Conservation (phyloP, 2,888 invertebrate species). For the Polymixis lichenea region DNA sequence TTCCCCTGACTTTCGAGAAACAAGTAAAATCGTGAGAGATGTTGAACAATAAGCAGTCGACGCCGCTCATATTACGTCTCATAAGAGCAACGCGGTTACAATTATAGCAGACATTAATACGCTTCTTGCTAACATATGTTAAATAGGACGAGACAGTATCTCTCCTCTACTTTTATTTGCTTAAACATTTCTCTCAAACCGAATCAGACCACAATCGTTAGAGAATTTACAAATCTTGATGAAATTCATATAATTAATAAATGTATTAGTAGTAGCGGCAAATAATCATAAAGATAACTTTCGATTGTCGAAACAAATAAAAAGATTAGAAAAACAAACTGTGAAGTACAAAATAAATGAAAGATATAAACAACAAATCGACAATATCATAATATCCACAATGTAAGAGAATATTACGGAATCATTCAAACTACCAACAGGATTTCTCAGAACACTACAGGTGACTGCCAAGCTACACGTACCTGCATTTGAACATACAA, state of each 20-base stretch:
- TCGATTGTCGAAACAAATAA: conserved; percentile 16
- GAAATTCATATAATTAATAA: background rate
- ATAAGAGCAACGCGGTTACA: conserved; percentile 59
- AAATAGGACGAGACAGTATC: conserved; percentile 58
- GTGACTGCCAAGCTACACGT: conserved; percentile 15
- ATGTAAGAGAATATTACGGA: conserved; percentile 29
- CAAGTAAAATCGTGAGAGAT: conserved; percentile 87
- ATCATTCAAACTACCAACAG: conserved; percentile 39
- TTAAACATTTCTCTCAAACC: conserved; percentile 20
- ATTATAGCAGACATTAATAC: conserved; percentile 61
- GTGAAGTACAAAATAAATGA: background rate
- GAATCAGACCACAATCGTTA: conserved; percentile 20
- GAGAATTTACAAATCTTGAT: background rate
- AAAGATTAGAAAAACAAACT: conserved; percentile 28
- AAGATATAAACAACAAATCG: conserved; percentile 13
- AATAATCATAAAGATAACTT: conserved; percentile 18
- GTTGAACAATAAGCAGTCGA: conserved; percentile 78
- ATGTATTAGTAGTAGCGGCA: background rate
- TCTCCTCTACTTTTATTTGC: conserved; percentile 37
- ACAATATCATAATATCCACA: conserved; percentile 23
- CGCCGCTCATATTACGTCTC: conserved; percentile 65
- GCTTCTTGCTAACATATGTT: conserved; percentile 60
- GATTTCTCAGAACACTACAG: conserved; percentile 45
- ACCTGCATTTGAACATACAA: conserved; percentile 8
- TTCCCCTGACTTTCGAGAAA: conserved; percentile 84